A percentile compares a stretch with the other conserved stretches of the same genome.
Conservation (phyloP, 1,140 invertebrate species). For the Danaus melanippus region DNA sequence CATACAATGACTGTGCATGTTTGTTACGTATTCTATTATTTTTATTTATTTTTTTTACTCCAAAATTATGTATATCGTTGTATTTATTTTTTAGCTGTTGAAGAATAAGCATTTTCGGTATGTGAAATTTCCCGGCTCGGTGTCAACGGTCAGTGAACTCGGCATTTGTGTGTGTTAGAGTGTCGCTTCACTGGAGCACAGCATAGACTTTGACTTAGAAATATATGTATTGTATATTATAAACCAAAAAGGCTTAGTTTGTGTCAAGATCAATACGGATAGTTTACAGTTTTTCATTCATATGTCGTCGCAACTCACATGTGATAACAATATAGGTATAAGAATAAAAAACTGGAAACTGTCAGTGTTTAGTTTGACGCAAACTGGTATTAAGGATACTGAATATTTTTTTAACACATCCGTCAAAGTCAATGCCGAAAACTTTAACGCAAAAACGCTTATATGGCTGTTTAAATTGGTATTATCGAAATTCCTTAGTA, state of each 20-base stretch:
- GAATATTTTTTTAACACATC: too few relatives aligned
- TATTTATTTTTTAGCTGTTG: conserved; percentile 72
- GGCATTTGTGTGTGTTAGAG: conserved; percentile 59
- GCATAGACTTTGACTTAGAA: conserved; percentile 10
- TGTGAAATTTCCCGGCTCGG: conserved; percentile 70
- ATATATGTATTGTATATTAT: neutral
- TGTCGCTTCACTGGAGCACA: conserved; percentile 35
- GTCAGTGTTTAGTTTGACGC: too few relatives aligned
- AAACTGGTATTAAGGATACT: too few relatives aligned
- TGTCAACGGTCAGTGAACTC: conserved; percentile 65
- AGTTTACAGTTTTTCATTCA: too few relatives aligned
- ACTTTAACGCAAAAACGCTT: conserved; percentile 15
- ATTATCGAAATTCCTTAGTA: too few relatives aligned
- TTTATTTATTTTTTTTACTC: conserved; percentile 30
- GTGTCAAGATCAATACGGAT: too few relatives aligned
- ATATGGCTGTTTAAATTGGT: conserved; percentile 3
- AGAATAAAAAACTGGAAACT: neutral
- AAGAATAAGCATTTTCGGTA: conserved; percentile 72
- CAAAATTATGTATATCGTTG: conserved; percentile 57
- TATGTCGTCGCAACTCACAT: too few relatives aligned
- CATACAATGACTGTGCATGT: too few relatives aligned
- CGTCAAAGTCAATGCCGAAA: conserved; percentile 11
- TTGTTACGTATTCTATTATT: too few relatives aligned
- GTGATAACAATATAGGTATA: too few relatives aligned
- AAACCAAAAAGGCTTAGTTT: neutral